phyloP scores from a whole-genome alignment of 2,888 invertebrate genomes.

The Itoplectis maculator region DNA sequence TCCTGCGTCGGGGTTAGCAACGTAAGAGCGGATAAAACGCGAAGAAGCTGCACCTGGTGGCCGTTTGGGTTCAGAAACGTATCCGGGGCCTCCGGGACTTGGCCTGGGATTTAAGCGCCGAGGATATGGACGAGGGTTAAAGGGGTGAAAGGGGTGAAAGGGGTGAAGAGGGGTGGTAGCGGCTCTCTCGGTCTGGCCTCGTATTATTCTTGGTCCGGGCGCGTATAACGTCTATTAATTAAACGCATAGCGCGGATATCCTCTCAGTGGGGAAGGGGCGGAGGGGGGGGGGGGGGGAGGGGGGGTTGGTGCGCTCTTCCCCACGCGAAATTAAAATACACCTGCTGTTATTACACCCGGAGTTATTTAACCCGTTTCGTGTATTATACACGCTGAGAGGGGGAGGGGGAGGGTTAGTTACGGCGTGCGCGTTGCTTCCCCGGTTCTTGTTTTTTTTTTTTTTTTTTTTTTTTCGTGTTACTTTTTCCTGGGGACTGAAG shows the following conservation, averaged over 20 bases:
- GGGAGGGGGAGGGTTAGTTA: slow-evolving; percentile 24
- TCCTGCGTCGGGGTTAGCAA: too few species aligned
- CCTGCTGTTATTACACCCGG: slow-evolving; percentile 68
- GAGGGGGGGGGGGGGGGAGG: too few species aligned
- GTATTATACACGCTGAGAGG: slow-evolving; percentile 42
- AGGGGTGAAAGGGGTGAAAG: slow-evolving; percentile 11
- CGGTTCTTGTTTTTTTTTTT: background rate
- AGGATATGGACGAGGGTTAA: slow-evolving; percentile 14
- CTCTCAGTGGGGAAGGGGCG: slow-evolving; percentile 66
- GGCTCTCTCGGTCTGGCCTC: slow-evolving; percentile 23
- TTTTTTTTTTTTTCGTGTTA: slow-evolving; percentile 31
- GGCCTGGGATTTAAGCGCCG: background rate
- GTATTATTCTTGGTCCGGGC: slow-evolving; percentile 33
- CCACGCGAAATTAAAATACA: slow-evolving; percentile 73
- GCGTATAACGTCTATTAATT: slow-evolving; percentile 60
- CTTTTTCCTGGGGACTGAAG: slow-evolving; percentile 30
- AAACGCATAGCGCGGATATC: slow-evolving; percentile 66
- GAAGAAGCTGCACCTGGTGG: slow-evolving; percentile 21
- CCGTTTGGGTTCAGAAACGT: background rate
- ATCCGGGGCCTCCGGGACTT: background rate
- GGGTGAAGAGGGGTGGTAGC: too few species aligned
- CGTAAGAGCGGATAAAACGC: background rate
- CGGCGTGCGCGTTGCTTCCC: slow-evolving; percentile 1
- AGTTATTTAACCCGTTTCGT: slow-evolving; percentile 66
- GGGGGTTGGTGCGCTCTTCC: slow-evolving; percentile 15